Evolutionary conservation across 2,113 vertebrate genomes (phyloP).

Genomic region (Psittacus erithacus): DNA sequence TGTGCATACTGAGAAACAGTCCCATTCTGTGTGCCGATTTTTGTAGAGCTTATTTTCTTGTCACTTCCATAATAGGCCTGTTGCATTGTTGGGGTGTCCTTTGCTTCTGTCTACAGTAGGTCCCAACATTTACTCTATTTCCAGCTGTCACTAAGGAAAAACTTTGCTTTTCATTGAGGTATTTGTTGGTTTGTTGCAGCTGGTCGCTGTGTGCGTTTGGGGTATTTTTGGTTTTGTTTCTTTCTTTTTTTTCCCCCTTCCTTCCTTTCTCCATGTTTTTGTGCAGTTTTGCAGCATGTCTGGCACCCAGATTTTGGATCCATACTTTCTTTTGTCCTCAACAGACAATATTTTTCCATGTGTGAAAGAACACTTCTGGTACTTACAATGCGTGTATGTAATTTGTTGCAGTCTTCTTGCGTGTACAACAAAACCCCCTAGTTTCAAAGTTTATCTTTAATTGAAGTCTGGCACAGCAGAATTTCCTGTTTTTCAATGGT

Average conservation of each 20-base stretch:
- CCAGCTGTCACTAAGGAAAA: neutral
- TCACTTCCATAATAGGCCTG: neutral
- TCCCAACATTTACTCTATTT: neutral
- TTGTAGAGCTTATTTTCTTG: neutral
- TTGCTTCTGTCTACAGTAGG: neutral
- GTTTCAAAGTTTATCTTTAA: neutral
- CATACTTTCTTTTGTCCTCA: conserved; percentile 46
- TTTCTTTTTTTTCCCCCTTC: neutral
- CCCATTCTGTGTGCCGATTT: neutral
- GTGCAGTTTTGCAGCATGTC: conserved; percentile 2
- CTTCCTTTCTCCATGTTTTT: neutral
- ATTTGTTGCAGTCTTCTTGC: conserved; percentile 20
- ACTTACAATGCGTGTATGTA: neutral
- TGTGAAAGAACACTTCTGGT: conserved; percentile 34
- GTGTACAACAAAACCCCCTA: neutral
- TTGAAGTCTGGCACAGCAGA: neutral
- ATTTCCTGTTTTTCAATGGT: neutral
- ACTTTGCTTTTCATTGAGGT: neutral
- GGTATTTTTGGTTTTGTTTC: neutral
- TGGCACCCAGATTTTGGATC: conserved; percentile 48
- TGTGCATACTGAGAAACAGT: neutral
- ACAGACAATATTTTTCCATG: conserved; percentile 31
- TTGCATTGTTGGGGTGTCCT: neutral
- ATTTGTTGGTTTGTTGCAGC: conserved; percentile 10
- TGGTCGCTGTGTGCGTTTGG: neutral